Base-by-base conservation (phyloP, 2,888 invertebrate genomes). In the Scaptomyza tumidula region DNA sequence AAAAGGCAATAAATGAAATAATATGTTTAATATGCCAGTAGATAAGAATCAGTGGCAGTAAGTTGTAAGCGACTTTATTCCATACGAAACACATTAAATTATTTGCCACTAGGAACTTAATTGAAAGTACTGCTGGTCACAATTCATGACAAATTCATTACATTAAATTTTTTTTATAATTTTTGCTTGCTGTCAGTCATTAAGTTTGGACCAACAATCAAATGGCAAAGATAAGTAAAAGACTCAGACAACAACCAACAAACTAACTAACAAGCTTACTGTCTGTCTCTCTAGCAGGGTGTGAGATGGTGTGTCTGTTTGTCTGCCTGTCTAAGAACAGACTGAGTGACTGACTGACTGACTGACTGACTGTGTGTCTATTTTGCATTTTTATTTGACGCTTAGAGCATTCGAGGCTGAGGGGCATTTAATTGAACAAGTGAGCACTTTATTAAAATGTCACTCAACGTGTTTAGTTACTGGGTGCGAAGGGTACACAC, bases 361-460 rank as follows among this genome's bases (percentile, higher is more conserved):
- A 41, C 44, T 70, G 37, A n/a, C 37, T 37, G 62, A 41, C 35
- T 70, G 43, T 54, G 35, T 63, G 70, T 76, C 75, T 78, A 45
- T 69, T 76, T 73, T 76, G 65, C 70, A 76, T 74, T 74, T 74
- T 78, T 77, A 74, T 64, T 13, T 13, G 50, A 54, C 68, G 57
- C 50, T 37, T 35, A 59, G 9, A 56, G 43, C 55, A 44, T 19
- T 45, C 43, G 53, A 57, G 60, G 46, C 65, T 81, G 66, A 44
- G 53, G 67, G 58, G 61, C 70, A 72, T 83, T 86, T 85, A 85
- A 85, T 88, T 85, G 84, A 85, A 85, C 86, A 78, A 88, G 76
- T 86, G 84, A 85, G 80, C 84, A 88, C 84, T 88, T 88, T 86
- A 85, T 85, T 85, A 85, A 85, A 88, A 85, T 88, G 84, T 85